Evolutionary conservation across 2,888 invertebrate species (phyloP).

Genomic region (Drosophila peninsularis): DNA sequence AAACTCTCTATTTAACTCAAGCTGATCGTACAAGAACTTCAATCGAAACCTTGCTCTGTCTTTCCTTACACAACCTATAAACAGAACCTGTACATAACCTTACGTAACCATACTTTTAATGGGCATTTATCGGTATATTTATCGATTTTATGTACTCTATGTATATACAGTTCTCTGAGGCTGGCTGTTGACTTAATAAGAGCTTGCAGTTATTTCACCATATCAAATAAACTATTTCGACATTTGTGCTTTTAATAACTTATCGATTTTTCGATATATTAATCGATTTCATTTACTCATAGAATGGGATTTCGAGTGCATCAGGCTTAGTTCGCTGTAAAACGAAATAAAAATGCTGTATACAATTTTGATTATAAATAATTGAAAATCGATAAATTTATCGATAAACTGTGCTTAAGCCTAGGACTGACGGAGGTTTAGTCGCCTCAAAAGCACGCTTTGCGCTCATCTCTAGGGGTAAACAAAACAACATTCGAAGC

Average conservation of each 20-base stretch:
- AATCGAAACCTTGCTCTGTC: no score
- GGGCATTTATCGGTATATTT: no score
- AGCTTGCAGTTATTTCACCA: no score
- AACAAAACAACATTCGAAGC: neutral
- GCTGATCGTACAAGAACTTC: no score
- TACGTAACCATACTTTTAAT: no score
- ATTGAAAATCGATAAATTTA: neutral
- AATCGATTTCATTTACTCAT: neutral
- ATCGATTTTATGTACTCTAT: no score
- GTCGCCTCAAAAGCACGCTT: neutral
- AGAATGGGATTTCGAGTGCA: neutral
- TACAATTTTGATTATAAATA: neutral
- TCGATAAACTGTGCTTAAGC: neutral
- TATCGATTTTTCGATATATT: constrained; percentile 2
- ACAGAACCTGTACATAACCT: no score
- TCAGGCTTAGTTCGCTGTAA: neutral
- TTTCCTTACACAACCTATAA: no score
- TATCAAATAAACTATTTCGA: neutral
- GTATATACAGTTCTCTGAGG: no score
- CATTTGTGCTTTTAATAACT: neutral
- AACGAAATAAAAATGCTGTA: neutral
- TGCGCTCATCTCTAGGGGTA: neutral
- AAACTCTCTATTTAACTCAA: no score
- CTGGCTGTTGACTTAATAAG: no score
- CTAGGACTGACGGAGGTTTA: no score